Evolutionary conservation across 1,140 invertebrate genomes (phyloP), one percentile per base, ranked within the genome.

Genomic region (Apis cerana): DNA sequence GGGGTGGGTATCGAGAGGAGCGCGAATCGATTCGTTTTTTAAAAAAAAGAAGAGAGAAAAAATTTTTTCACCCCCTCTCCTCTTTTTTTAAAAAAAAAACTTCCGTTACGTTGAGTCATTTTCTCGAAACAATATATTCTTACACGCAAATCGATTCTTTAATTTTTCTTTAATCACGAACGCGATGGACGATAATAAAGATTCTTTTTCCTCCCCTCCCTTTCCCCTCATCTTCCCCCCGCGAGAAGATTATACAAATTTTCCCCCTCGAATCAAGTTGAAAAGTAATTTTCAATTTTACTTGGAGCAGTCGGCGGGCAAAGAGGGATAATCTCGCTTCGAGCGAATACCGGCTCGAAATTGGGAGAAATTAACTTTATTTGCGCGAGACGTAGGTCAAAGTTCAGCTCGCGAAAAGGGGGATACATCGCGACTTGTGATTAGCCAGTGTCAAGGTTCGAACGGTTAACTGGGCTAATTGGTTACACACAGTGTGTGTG

Each of bases 361-460:
- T 23, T 15, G 4, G 10, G 19, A 21, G 67, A 68, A 67, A 68
- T 68, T 68, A 68, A 13, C 43, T 48, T 43, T n/a, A n/a, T 67
- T 48, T 50, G 43, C 5, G 27, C 21, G 7, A 19, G 0, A n/a
- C 5, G 8, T 7, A 50, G 67, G 67, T 68, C 43, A 68, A 50
- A 68, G 67, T 50, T 68, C 67, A 23, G 43, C 12, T 50, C 1
- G 15, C 7, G 7, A 68, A 48, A n/a, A 15, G 21, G 1, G 12
- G 27, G 11, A 13, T 12, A 21, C 10, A 13, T 4, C 17, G 27
- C 8, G 33, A 43, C 7, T 15, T 19, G 19, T 3, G 43, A 68
- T 68, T 68, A 43, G 67, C 15, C 67, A 68, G 43, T 68, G 67
- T 50, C 67, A 68, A 68, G 67, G 67, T 68, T 23, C 67, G 21